These are phyloP conservation scores for Zaprionus inermis DNA, from an alignment of 1,140 invertebrate species.

Conservation along the genomic window DNA sequence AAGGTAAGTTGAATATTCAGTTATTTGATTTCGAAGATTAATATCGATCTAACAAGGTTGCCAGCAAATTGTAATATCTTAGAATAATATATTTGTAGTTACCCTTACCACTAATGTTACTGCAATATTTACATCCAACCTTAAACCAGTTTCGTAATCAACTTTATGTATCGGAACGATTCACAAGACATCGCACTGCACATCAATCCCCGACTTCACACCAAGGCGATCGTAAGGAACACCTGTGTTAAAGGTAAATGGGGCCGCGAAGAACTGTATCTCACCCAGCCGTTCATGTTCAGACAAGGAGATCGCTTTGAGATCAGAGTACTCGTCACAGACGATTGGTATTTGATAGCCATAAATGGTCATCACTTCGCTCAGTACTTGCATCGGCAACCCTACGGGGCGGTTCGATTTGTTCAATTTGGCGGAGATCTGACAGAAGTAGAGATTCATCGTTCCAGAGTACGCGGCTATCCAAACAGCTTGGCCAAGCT, in stretches of 20 bases:
- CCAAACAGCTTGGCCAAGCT: not conserved
- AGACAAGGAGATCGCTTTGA: not conserved
- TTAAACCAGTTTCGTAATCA: not conserved
- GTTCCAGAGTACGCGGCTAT: not conserved
- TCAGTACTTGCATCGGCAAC: constrained; percentile 13
- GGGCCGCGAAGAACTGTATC: constrained; percentile 10
- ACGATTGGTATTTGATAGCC: constrained; percentile 6
- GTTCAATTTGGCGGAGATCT: not conserved
- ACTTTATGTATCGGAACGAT: constrained; percentile 8
- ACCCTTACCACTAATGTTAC: too few species aligned
- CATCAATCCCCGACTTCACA: constrained; percentile 8
- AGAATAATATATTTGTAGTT: too few species aligned
- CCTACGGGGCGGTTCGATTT: not conserved
- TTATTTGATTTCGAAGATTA: not conserved
- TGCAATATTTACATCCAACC: not conserved
- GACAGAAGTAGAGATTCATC: constrained; percentile 9
- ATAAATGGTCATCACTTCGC: constrained; percentile 17
- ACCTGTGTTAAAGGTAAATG: not conserved
- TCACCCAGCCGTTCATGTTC: not conserved
- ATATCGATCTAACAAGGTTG: too few species aligned
- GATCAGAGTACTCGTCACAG: constrained; percentile 14
- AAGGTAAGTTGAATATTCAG: not conserved
- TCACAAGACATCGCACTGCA: not conserved
- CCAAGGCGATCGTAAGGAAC: constrained; percentile 5
- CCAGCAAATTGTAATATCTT: too few species aligned